Base-by-base conservation (phyloP, 2,797 vertebrate species). In the Monodelphis domestica region DNA sequence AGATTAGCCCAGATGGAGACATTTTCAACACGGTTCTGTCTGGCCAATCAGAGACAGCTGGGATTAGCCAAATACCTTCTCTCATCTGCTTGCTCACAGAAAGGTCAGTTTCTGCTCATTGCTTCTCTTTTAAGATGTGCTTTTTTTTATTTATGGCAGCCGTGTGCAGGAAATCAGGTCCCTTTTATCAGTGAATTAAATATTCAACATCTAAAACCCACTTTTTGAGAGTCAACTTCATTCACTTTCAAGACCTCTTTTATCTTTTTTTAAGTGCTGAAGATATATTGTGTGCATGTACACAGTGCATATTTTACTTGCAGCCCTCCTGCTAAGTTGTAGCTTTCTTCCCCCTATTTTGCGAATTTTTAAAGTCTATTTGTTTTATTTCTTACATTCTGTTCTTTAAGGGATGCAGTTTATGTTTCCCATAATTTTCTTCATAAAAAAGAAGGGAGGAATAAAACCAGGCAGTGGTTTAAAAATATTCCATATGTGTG, bases 1-100 rank as follows among this genome's bases (percentile, higher is more conserved):
- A 99, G 99, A 99, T 99, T 99, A 99, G 98, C 98, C 98, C 98
- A 98, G 98, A 99, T 98, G 98, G 98, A 99, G 99, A 99, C 99
- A 99, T 99, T 99, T 99, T 99, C 98, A 98, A 98, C 99, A 99
- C 98, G 96, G 97, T 97, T 98, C 98, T 98, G 97, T 98, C 98
- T 98, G 98, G 98, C 99, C 98, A 99, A 99, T 98, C 98, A 98
- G 98, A 98, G 97, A 98, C 98, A 98, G 98, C 98, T 98, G 98
- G 99, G 99, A 99, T 99, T 99, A 99, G 98, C 98, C 98, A 98
- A 98, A 98, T 99, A 99, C 98, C 98, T 99, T 98, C 98, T 99
- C 98, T 99, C 99, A 99, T 99, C 99, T 99, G 98, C 98, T 98
- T 99, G 98, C 98, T 98, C 98, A 98, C 98, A 99, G 98, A 99